Evolutionary conservation across 2,888 invertebrate genomes (phyloP), one percentile per base, ranked within the genome.

Genomic region (Melipona bicolor): DNA sequence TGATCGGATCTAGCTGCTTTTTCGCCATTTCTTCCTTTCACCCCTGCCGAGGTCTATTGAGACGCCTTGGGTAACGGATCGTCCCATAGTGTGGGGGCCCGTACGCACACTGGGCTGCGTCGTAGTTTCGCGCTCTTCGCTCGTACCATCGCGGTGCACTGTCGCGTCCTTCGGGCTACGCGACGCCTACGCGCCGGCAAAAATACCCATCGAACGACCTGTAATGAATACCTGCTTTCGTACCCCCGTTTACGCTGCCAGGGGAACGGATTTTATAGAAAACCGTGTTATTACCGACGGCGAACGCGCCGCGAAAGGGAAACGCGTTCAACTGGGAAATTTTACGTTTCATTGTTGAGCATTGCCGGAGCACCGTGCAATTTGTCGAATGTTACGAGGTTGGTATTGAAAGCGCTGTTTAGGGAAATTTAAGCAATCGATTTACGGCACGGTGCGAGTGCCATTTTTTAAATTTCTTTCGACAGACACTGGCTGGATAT

Each of bases 51-150:
- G 68, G 68, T 72, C 90, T 90, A 91, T 91, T 91, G 91, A 91
- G 91, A 91, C 90, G 91, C 91, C 91, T 86, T 85, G 76, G 86
- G 91, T 91, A 91, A 91, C 90, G 91, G 89, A 91, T 91, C 91
- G 91, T 77, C 84, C 89, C 86, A 91, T 91, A 90, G 56, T 56
- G n/a, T 59, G 43, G 13, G 56, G 56, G n/a, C n/a, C n/a, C 88
- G 90, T 88, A 90, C 90, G 90, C 88, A 89, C 87, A 2, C 43
- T 43, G 79, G 84, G 76, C 86, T 86, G 85, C 82, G 74, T 79
- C 84, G 84, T 86, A 72, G 74, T 65, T 61, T 71, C 79, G 67
- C 61, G 62, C 69, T 67, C 74, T 61, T 70, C 65, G 49, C 54
- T 77, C 68, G 67, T 52, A 52, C 13, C 75, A 68, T 72, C 75